A percentile compares a stretch with the other conserved stretches of the same genome.
phyloP scores from a whole-genome alignment of 1,140 invertebrate species.

The Orchesella cincta region DNA sequence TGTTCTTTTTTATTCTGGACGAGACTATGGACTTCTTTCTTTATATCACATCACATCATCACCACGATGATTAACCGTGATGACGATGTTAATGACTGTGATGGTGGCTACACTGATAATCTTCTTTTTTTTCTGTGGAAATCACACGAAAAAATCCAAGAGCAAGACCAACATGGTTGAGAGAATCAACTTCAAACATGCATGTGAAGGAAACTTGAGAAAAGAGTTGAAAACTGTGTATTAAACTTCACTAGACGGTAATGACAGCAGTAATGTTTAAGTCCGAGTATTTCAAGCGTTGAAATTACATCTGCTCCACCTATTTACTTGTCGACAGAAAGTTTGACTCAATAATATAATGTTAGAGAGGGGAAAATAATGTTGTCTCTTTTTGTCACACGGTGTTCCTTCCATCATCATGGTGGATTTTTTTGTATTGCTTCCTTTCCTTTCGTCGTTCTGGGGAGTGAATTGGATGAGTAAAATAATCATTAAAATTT shows the following conservation, averaged over 20 bases:
- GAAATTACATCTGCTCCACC: constrained; percentile 40
- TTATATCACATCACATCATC: no score
- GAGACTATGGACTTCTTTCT: not conserved
- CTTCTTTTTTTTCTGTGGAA: not conserved
- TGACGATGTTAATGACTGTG: not conserved
- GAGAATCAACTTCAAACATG: no score
- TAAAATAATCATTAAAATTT: constrained; percentile 14
- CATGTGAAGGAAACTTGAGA: constrained; percentile 12
- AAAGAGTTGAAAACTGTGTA: not conserved
- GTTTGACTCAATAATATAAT: constrained; percentile 12
- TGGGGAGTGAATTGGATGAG: not conserved
- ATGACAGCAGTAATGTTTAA: no score
- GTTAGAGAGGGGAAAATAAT: not conserved
- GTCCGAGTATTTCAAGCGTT: constrained; percentile 35
- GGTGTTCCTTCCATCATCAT: no score
- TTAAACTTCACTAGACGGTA: no score
- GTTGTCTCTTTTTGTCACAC: constrained; percentile 17
- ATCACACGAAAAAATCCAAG: not conserved
- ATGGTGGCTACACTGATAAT: not conserved
- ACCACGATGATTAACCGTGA: not conserved
- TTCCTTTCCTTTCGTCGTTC: no score
- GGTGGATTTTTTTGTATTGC: no score
- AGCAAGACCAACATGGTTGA: no score
- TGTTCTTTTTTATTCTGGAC: not conserved
- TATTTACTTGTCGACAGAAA: constrained; percentile 27